A percentile compares a stretch with the other conserved stretches of the same genome.
These are phyloP conservation scores for Coilia nasus DNA, from an alignment of 2,797 vertebrate species.

Conservation along the genomic window DNA sequence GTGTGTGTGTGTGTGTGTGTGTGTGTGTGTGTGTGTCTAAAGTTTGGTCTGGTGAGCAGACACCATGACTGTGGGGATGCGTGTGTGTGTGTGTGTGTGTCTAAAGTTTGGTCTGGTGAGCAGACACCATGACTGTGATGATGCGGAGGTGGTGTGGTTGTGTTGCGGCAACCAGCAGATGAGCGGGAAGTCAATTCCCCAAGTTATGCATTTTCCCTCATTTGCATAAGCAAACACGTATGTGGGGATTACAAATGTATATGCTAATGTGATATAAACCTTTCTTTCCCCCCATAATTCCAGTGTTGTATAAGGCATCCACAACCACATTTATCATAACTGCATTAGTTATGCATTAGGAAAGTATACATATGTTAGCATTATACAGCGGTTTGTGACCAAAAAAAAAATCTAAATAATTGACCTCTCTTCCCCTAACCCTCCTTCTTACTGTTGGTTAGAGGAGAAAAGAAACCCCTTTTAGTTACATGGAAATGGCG, in stretches of 20 bases:
- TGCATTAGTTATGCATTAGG: background rate
- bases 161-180: background rate
- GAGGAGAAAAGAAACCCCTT: background rate
- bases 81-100: background rate
- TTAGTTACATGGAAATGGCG: background rate
- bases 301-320: background rate
- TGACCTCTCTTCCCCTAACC: background rate
- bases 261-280: background rate
- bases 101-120: background rate
- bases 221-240: background rate
- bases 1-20: too few species aligned
- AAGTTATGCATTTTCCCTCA: background rate
- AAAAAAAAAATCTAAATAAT: background rate
- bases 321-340: background rate
- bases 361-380: background rate
- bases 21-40: too few species aligned
- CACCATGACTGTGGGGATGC: background rate
- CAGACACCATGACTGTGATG: background rate
- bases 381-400: background rate
- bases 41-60: too few species aligned
- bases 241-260: background rate
- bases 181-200: background rate
- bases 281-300: background rate
- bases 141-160: slow-evolving; percentile 3
- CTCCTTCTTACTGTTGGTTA: background rate